These are phyloP conservation scores for Meloidogyne hapla DNA, from an alignment of 1,140 invertebrate species.

Conservation along the genomic window DNA sequence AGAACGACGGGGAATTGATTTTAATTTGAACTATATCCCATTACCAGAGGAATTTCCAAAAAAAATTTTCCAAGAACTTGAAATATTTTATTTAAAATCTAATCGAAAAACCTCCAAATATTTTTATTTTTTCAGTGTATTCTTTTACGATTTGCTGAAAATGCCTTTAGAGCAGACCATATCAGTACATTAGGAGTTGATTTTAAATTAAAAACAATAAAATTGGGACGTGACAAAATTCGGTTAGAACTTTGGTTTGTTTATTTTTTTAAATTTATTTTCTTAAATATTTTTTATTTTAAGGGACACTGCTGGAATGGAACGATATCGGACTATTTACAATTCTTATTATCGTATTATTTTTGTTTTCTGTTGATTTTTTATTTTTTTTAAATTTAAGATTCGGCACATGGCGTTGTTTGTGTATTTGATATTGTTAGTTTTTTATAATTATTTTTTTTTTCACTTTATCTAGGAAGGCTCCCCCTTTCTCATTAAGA, in stretches of 20 bases:
- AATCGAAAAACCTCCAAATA: background rate
- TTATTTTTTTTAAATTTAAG: background rate
- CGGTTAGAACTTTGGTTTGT: conserved; percentile 49
- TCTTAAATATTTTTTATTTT: background rate
- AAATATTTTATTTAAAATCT: no score
- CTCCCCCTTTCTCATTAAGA: no score
- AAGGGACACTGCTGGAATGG: background rate
- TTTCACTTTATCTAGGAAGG: background rate
- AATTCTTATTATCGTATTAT: conserved; percentile 57
- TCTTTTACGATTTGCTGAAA: conserved; percentile 60
- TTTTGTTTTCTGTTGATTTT: background rate
- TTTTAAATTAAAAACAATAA: conserved; percentile 64
- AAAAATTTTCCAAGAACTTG: no score
- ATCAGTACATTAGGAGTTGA: conserved; percentile 62
- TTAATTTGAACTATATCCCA: no score
- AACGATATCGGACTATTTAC: conserved; percentile 57
- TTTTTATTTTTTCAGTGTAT: conserved; percentile 33
- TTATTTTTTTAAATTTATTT: background rate
- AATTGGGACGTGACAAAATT: conserved; percentile 61
- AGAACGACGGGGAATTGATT: no score
- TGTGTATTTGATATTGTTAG: conserved; percentile 62
- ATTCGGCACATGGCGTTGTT: conserved; percentile 63
- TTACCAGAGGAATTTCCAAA: no score
- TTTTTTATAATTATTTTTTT: background rate
- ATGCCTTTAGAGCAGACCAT: conserved; percentile 60